Evolutionary conservation across 2,888 invertebrate species (phyloP).

Genomic region (Lasioglossum malachurum): DNA sequence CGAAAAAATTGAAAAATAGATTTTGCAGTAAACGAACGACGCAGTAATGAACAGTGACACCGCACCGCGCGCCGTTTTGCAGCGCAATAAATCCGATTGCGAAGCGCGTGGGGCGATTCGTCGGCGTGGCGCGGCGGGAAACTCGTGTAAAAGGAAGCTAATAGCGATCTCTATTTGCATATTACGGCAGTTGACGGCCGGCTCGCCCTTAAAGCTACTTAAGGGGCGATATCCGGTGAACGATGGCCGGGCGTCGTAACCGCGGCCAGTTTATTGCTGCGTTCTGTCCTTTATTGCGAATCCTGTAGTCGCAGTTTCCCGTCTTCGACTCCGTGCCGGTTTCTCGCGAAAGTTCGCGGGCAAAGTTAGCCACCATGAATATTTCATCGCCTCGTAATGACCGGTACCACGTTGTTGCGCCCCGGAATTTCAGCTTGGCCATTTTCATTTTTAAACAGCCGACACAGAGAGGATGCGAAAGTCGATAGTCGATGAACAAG

Average conservation of each 20-base stretch:
- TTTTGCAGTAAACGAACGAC: background rate
- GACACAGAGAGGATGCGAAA: too few species aligned
- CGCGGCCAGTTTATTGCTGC: constrained; percentile 51
- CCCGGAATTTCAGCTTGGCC: background rate
- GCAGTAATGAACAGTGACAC: background rate
- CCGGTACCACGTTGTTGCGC: constrained; percentile 14
- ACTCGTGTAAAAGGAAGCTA: constrained; percentile 13
- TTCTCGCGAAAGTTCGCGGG: constrained; percentile 33
- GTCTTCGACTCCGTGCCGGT: constrained; percentile 9
- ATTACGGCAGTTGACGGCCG: constrained; percentile 22
- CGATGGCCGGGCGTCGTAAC: constrained; percentile 35
- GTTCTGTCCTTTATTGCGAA: constrained; percentile 47
- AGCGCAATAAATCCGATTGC: background rate
- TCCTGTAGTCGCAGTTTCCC: background rate
- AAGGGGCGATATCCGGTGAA: constrained; percentile 36
- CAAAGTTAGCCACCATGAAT: constrained; percentile 55
- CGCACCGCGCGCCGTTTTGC: background rate
- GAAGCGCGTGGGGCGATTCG: background rate
- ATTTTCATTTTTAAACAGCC: constrained; percentile 31
- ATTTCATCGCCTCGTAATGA: constrained; percentile 62
- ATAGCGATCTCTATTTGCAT: constrained; percentile 40
- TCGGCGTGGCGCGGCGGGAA: background rate
- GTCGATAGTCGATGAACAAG: background rate
- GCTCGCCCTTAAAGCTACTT: constrained; percentile 23
- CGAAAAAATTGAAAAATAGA: background rate